Conservation (phyloP, 2,888 invertebrate species). For the Dryadula phaetusa region DNA sequence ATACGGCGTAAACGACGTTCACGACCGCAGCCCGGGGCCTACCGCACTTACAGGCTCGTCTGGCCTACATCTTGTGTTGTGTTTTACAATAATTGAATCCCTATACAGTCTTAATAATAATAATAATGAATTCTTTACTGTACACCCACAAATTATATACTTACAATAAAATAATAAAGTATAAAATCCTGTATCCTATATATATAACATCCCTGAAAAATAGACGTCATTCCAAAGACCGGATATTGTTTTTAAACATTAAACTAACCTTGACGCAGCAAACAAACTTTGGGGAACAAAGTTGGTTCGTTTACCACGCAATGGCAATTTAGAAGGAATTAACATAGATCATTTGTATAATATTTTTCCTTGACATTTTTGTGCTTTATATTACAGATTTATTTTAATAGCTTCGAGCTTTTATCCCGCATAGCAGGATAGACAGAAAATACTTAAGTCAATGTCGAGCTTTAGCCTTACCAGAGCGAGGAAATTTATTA, state of each 20-base stretch:
- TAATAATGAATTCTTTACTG: too few relatives aligned
- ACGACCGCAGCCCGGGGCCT: conserved; percentile 21
- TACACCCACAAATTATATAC: too few relatives aligned
- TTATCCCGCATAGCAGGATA: too few relatives aligned
- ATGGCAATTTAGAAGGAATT: conserved; percentile 18
- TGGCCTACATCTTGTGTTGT: conserved; percentile 5
- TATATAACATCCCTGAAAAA: too few relatives aligned
- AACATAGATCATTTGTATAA: background rate
- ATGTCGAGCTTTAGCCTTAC: too few relatives aligned
- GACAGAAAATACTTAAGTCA: too few relatives aligned
- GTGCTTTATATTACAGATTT: too few relatives aligned
- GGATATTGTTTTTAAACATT: conserved; percentile 36
- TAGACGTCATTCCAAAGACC: conserved; percentile 2
- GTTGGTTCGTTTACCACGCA: conserved; percentile 18
- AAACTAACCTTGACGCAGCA: conserved; percentile 29
- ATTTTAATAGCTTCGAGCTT: too few relatives aligned
- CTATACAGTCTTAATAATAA: background rate
- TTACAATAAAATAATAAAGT: too few relatives aligned
- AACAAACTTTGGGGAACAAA: conserved; percentile 10
- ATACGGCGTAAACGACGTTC: conserved; percentile 25
- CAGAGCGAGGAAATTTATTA: too few relatives aligned
- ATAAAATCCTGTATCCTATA: too few relatives aligned
- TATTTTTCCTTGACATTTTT: background rate
- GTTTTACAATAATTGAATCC: conserved; percentile 22
- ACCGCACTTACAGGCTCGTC: conserved; percentile 24